phyloP scores from a whole-genome alignment of 2,888 invertebrate species.

The Apeira syringaria region DNA sequence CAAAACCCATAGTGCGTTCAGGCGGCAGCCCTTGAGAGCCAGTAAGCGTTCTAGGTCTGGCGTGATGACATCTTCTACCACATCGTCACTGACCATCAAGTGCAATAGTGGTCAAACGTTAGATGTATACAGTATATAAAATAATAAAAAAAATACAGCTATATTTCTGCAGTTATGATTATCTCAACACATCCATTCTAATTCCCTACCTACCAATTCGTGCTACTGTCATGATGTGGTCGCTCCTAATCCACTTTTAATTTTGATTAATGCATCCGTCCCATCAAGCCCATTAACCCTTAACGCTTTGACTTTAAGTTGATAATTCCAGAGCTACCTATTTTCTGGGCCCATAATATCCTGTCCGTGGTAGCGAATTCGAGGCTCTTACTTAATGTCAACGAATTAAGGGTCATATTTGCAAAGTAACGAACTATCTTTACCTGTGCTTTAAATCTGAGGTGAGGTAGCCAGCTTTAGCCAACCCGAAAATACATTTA shows the following conservation, averaged over 20 bases:
- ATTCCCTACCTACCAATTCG: conserved; percentile 9
- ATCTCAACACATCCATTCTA: conserved; percentile 11
- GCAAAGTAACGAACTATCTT: too few relatives aligned
- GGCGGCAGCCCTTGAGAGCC: too few relatives aligned
- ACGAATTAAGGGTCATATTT: conserved; percentile 1
- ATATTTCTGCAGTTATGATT: not conserved
- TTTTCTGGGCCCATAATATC: not conserved
- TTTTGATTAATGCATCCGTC: conserved; percentile 73
- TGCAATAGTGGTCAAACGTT: too few relatives aligned
- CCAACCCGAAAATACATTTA: too few relatives aligned
- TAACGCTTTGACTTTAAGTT: conserved; percentile 7
- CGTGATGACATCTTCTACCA: too few relatives aligned
- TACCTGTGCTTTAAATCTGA: too few relatives aligned
- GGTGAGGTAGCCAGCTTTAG: too few relatives aligned
- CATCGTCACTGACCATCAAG: too few relatives aligned
- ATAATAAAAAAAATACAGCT: too few relatives aligned
- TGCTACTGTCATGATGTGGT: conserved; percentile 33
- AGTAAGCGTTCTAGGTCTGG: too few relatives aligned
- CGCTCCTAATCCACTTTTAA: conserved; percentile 75
- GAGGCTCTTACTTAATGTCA: not conserved
- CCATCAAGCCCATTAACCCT: conserved; percentile 9
- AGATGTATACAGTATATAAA: too few relatives aligned
- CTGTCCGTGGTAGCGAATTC: not conserved
- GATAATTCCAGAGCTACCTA: not conserved
- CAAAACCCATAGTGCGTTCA: too few relatives aligned